Evolutionary conservation across 1,140 invertebrate genomes (phyloP).

Genomic region (Oryzaephilus surinamensis): DNA sequence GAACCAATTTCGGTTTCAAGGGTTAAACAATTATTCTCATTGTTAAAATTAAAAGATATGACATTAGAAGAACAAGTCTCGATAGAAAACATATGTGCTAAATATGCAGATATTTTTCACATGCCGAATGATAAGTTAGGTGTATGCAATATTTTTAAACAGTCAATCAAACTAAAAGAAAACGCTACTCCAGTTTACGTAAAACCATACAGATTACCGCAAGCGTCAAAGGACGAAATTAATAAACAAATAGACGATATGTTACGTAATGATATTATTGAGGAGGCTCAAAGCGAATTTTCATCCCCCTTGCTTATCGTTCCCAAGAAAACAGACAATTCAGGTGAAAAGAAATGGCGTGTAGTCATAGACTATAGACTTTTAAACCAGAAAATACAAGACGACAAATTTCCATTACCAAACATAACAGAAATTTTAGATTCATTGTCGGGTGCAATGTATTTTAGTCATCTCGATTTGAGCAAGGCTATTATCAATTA

Average conservation of each 20-base stretch:
- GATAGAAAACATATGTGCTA: conserved; percentile 21
- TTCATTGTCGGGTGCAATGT: conserved; percentile 13
- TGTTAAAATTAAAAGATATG: conserved; percentile 20
- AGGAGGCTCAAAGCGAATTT: conserved; percentile 17
- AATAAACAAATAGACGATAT: conserved; percentile 12
- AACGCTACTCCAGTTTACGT: conserved; percentile 20
- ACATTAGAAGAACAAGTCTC: conserved; percentile 19
- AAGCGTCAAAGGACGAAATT: conserved; percentile 19
- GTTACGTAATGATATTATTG: conserved; percentile 22
- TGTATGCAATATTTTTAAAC: conserved; percentile 21
- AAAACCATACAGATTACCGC: conserved; percentile 26
- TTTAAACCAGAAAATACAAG: conserved; percentile 15
- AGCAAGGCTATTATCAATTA: conserved; percentile 10
- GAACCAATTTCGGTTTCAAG: conserved; percentile 8
- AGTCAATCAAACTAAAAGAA: conserved; percentile 19
- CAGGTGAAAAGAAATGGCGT: conserved; percentile 17
- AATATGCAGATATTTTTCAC: conserved; percentile 25
- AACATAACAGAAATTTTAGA: conserved; percentile 21
- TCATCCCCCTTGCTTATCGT: conserved; percentile 22
- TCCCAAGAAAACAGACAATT: conserved; percentile 18
- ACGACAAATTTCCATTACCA: conserved; percentile 23
- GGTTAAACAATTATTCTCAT: conserved; percentile 6
- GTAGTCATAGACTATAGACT: conserved; percentile 19
- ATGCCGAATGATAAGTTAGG: conserved; percentile 20
- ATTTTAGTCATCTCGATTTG: conserved; percentile 14